Percentiles rank a stretch among this genome's conserved stretches.
phyloP scores from a whole-genome alignment of 64 coral and sea anemone species.

The Cladopsammia gracilis region DNA sequence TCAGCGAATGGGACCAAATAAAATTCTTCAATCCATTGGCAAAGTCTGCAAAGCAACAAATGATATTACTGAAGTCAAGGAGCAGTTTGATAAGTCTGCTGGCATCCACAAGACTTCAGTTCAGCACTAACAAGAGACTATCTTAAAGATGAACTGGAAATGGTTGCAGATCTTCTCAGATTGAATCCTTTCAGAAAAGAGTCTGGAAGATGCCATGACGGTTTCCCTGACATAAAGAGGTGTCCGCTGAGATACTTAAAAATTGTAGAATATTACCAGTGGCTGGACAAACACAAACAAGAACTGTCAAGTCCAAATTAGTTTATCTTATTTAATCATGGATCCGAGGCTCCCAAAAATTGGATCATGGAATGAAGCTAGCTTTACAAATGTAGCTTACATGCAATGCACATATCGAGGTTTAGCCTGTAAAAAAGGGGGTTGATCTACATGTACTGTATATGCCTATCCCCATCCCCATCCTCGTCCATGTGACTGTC shows the following conservation, averaged over 20 bases:
- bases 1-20: conserved; percentile 78
- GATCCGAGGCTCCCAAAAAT: too few relatives aligned
- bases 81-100: conserved; percentile 47
- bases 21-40: conserved; percentile 63
- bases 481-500: too few relatives aligned
- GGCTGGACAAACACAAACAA: conserved; percentile 62
- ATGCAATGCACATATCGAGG: too few relatives aligned
- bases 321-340: too few relatives aligned
- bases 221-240: conserved; percentile 70
- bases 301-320: background rate
- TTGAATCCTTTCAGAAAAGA: conserved; percentile 55
- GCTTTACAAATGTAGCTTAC: too few relatives aligned
- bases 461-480: too few relatives aligned
- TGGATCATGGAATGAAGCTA: too few relatives aligned
- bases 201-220: conserved; percentile 45
- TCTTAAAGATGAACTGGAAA: conserved; percentile 70
- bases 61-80: conserved; percentile 44
- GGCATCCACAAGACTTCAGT: conserved; percentile 61
- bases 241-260: conserved; percentile 61
- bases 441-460: too few relatives aligned
- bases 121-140: conserved; percentile 48
- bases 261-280: conserved; percentile 58
- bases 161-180: conserved; percentile 54
- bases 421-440: too few relatives aligned
- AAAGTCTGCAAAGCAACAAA: conserved; percentile 70